phyloP scores from a whole-genome alignment of 1,140 invertebrate genomes.

The Papilio xuthus region DNA sequence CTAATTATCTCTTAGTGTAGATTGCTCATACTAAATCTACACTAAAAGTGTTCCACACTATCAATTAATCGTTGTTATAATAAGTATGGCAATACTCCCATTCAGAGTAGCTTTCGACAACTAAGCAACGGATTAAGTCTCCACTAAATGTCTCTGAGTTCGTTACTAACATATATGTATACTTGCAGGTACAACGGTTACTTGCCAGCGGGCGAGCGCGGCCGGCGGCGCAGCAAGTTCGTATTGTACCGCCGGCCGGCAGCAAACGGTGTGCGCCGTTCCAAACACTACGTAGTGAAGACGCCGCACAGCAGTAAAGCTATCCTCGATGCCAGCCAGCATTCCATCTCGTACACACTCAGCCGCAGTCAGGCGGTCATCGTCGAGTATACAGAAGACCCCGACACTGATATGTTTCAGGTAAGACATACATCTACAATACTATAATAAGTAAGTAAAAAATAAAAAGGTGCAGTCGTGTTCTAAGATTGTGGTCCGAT shows the following conservation, averaged over 20 bases:
- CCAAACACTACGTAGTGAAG: constrained; percentile 97
- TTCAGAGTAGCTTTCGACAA: too few relatives aligned
- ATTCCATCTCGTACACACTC: constrained; percentile 98
- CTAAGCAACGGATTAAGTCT: too few relatives aligned
- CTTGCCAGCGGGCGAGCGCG: constrained; percentile 95
- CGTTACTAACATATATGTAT: not conserved
- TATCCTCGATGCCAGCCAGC: constrained; percentile 93
- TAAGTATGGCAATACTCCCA: too few relatives aligned
- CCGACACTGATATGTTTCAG: constrained; percentile 99
- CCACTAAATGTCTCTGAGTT: too few relatives aligned
- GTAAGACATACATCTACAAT: constrained; percentile 81
- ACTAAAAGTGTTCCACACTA: too few relatives aligned
- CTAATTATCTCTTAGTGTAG: too few relatives aligned
- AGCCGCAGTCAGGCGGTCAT: constrained; percentile 98
- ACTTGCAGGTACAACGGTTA: constrained; percentile 95
- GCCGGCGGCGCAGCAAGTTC: constrained; percentile 96
- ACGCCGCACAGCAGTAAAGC: constrained; percentile 94
- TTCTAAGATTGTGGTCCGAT: too few relatives aligned
- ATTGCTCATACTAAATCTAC: not conserved
- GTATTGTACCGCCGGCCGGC: constrained; percentile 91
- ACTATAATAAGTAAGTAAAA: too few relatives aligned
- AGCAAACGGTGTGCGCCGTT: constrained; percentile 96
- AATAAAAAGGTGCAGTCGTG: too few relatives aligned
- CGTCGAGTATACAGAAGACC: constrained; percentile 97
- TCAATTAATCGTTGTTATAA: too few relatives aligned